Evolutionary conservation across 2,888 invertebrate species (phyloP), one percentile per base, ranked within the genome.

Genomic region (Apamea epomidion): DNA sequence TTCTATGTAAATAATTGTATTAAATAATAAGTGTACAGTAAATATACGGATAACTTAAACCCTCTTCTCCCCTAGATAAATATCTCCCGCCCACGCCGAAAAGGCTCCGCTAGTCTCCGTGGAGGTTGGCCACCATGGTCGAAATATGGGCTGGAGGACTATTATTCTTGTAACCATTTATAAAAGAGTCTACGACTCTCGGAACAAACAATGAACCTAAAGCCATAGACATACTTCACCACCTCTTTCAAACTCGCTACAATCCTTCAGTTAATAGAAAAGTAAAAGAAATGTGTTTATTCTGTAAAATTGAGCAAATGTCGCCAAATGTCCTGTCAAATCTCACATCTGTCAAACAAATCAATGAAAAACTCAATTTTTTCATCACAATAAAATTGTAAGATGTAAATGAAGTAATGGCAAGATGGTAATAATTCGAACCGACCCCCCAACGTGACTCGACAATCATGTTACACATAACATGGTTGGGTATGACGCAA

Each of bases 401-500:
- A n/a, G n/a, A n/a, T n/a, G 25, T 21, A 21, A 5, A 25, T 10
- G 1, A 1, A 70, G 18, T 51, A 6, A 70, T 75, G 64, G 12
- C 12, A 60, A 32, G 3, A 65, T 74, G 42, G 18, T 67, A 32
- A 42, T 29, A 21, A 58, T 14, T n/a, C 8, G 45, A 12, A 45
- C 25, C n/a, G 18, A 18, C 32, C 42, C 2, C 21, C 16, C 37
- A 12, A 12, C 21, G 21, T 25, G 37, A 37, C 1, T 5, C 25
- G 37, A 25, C 51, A 77, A 84, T 25, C 71, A 83, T 87, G 86
- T 37, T 12, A 21, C 12, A 71, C 74, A 74, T 73, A 91, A 51
- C 83, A 96, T 96, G 96, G 96, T 96, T 72, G 96, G 96, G 12
- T 96, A 93, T 88, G 82, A 91, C 32, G 87, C 91, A 80, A 84